These are phyloP conservation scores for Xestia xanthographa DNA, from an alignment of 2,888 invertebrate species.

Conservation along the genomic window DNA sequence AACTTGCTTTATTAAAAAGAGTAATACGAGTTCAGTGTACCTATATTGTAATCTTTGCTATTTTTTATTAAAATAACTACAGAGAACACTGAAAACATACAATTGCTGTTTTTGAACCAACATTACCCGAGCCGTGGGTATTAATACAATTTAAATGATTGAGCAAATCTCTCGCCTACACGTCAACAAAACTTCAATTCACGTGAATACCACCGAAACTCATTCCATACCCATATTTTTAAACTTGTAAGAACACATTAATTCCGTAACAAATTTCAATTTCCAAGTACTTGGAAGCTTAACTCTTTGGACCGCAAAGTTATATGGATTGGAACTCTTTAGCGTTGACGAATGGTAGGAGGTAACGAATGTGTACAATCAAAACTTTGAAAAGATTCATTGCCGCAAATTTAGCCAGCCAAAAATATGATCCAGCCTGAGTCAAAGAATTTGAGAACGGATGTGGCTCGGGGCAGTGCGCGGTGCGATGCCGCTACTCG, in stretches of 20 bases:
- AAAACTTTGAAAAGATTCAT: constrained; percentile 88
- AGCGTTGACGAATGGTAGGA: constrained; percentile 83
- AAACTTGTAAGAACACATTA: constrained; percentile 63
- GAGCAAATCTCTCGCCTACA: background rate
- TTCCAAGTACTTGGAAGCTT: constrained; percentile 77
- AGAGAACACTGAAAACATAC: background rate
- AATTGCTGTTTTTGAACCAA: background rate
- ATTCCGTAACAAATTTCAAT: constrained; percentile 74
- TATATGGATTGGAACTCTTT: constrained; percentile 81
- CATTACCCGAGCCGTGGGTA: background rate
- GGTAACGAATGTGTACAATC: constrained; percentile 88
- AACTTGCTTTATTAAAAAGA: background rate
- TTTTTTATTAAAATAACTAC: background rate
- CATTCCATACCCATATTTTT: constrained; percentile 58
- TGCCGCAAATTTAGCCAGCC: constrained; percentile 81
- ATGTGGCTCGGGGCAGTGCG: constrained; percentile 71
- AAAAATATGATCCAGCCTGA: constrained; percentile 83
- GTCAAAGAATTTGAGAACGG: constrained; percentile 78
- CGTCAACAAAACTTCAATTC: constrained; percentile 30
- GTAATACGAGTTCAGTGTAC: background rate
- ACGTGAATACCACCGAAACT: constrained; percentile 33
- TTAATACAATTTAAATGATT: background rate
- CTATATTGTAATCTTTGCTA: background rate
- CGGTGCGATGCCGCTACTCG: constrained; percentile 67
- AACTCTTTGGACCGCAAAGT: constrained; percentile 83